These are phyloP conservation scores for Monodelphis domestica DNA, from an alignment of 2,797 vertebrate species.

Conservation along the genomic window DNA sequence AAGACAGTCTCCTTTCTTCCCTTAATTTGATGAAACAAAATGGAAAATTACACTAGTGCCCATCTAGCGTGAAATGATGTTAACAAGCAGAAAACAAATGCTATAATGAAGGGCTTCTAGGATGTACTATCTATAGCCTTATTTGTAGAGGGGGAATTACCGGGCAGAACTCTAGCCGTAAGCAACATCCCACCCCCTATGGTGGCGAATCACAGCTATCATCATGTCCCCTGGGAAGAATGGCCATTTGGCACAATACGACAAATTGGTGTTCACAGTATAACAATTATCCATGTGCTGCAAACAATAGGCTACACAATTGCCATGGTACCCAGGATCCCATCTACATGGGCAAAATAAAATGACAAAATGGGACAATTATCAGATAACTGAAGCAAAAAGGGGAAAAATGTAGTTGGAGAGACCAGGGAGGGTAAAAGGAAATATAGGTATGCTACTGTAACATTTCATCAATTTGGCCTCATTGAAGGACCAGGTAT, in stretches of 20 bases:
- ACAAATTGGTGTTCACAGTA: conserved; percentile 79
- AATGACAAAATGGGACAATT: conserved; percentile 76
- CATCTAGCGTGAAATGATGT: conserved; percentile 77
- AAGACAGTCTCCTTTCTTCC: conserved; percentile 82
- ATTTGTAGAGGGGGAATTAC: conserved; percentile 80
- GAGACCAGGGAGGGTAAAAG: neutral
- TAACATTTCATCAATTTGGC: neutral
- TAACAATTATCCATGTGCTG: conserved; percentile 80
- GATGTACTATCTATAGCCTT: conserved; percentile 81
- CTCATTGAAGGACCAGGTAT: neutral
- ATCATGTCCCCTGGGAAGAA: conserved; percentile 72
- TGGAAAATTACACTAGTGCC: conserved; percentile 81
- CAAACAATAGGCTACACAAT: conserved; percentile 79
- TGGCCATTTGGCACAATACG: conserved; percentile 68
- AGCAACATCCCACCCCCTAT: conserved; percentile 77
- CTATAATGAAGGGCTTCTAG: conserved; percentile 77
- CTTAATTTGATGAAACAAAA: conserved; percentile 84
- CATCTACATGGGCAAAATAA: conserved; percentile 74
- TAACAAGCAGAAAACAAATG: conserved; percentile 80
- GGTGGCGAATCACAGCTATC: conserved; percentile 78
- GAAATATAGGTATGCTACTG: neutral
- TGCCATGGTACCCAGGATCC: conserved; percentile 71
- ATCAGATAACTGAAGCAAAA: conserved; percentile 77
- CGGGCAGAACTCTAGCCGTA: conserved; percentile 77
- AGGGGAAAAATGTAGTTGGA: conserved; percentile 1